These are phyloP conservation scores for Nibea albiflora DNA, from an alignment of 2,113 vertebrate species.

Conservation along the genomic window DNA sequence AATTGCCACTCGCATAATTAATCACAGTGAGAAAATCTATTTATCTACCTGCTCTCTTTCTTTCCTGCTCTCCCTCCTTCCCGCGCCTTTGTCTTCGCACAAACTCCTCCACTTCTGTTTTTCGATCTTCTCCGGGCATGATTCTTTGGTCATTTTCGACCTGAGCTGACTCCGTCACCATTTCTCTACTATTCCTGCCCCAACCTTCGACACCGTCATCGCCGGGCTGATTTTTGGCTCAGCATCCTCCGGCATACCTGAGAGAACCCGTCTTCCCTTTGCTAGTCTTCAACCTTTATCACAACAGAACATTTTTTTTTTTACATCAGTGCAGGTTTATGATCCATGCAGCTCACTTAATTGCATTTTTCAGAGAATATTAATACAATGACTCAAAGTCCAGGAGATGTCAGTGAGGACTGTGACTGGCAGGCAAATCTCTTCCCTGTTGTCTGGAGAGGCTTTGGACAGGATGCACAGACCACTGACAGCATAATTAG, in stretches of 20 bases:
- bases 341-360: background rate
- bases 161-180: background rate
- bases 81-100: conserved; percentile 25
- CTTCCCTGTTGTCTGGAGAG: too few relatives aligned
- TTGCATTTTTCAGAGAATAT: background rate
- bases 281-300: background rate
- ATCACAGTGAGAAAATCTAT: conserved; percentile 70
- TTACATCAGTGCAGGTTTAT: background rate
- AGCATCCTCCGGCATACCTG: background rate
- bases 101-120: background rate
- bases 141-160: background rate
- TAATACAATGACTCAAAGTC: background rate
- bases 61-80: conserved; percentile 22
- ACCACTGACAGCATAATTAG: too few relatives aligned
- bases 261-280: background rate
- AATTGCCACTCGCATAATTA: conserved; percentile 63
- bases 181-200: background rate
- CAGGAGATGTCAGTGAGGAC: background rate
- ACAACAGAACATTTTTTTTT: background rate
- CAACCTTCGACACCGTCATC: background rate
- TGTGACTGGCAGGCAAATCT: background rate
- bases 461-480: too few relatives aligned
- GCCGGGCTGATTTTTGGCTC: background rate
- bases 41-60: conserved; percentile 45
- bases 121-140: background rate